Evolutionary conservation across 1,140 invertebrate species (phyloP).

Genomic region (Hydropsyche tenuis): DNA sequence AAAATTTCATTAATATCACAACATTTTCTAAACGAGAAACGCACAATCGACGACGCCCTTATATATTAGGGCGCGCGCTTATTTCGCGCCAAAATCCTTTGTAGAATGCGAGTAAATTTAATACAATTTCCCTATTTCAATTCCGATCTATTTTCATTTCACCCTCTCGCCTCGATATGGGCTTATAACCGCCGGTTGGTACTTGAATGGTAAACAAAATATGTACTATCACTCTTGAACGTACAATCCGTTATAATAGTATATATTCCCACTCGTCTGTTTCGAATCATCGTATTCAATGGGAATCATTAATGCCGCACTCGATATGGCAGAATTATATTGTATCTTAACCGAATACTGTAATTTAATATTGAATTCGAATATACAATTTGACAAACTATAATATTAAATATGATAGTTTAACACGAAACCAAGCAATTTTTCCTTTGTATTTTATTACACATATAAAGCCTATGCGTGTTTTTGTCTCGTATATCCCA

Average conservation of each 20-base stretch:
- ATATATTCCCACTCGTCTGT: too few relatives aligned
- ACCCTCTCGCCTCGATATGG: neutral
- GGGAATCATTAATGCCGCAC: constrained; percentile 1
- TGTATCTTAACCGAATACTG: neutral
- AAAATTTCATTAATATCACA: too few relatives aligned
- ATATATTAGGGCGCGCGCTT: too few relatives aligned
- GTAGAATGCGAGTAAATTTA: neutral
- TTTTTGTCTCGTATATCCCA: too few relatives aligned
- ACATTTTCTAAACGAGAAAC: too few relatives aligned
- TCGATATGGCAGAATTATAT: neutral
- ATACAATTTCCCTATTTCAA: neutral
- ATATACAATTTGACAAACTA: too few relatives aligned
- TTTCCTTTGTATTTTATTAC: too few relatives aligned
- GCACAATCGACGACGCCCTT: too few relatives aligned
- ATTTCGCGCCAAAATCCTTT: neutral
- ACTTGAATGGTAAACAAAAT: constrained; percentile 6
- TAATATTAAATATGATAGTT: too few relatives aligned
- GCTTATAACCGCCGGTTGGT: neutral
- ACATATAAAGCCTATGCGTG: too few relatives aligned
- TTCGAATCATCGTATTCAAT: neutral
- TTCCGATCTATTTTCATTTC: neutral
- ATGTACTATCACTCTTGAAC: neutral
- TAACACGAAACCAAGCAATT: too few relatives aligned
- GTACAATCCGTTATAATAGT: neutral
- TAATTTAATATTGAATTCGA: too few relatives aligned